Conservation (phyloP, 2,797 vertebrate genomes). For the Triplophysa yarkandensis region DNA sequence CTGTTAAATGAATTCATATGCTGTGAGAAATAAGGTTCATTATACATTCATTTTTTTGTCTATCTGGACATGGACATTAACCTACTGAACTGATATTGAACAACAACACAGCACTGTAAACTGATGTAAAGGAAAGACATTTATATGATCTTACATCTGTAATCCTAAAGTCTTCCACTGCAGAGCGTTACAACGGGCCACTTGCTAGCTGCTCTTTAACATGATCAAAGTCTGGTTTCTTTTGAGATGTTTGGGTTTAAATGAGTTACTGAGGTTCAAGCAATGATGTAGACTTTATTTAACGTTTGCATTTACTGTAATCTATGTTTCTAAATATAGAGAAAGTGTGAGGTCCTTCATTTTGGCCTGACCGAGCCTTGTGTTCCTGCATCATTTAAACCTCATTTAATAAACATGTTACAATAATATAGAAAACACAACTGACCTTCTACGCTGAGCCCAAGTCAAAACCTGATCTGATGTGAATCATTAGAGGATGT, state of each 20-base stretch:
- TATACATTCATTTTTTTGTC: conserved; percentile 15
- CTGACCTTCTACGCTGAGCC: neutral
- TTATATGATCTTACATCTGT: neutral
- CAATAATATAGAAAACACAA: neutral
- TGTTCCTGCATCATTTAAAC: neutral
- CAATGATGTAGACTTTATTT: neutral
- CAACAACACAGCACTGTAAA: neutral
- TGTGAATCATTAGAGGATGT: too few relatives aligned
- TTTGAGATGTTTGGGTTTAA: neutral
- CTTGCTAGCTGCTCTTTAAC: neutral
- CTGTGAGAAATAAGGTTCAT: conserved; percentile 9
- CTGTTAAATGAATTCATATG: conserved; percentile 6
- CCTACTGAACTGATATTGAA: neutral
- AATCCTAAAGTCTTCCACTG: neutral
- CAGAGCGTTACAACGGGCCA: neutral
- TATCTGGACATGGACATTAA: neutral
- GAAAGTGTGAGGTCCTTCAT: neutral
- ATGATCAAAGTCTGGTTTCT: neutral
- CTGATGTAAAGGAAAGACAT: neutral
- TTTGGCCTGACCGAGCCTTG: neutral
- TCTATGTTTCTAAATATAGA: neutral
- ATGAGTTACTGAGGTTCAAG: neutral
- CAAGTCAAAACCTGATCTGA: too few relatives aligned
- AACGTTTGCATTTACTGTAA: neutral
- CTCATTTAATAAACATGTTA: neutral